Base-by-base conservation (phyloP, 2,113 vertebrate species). In the Nycticorax nycticorax region DNA sequence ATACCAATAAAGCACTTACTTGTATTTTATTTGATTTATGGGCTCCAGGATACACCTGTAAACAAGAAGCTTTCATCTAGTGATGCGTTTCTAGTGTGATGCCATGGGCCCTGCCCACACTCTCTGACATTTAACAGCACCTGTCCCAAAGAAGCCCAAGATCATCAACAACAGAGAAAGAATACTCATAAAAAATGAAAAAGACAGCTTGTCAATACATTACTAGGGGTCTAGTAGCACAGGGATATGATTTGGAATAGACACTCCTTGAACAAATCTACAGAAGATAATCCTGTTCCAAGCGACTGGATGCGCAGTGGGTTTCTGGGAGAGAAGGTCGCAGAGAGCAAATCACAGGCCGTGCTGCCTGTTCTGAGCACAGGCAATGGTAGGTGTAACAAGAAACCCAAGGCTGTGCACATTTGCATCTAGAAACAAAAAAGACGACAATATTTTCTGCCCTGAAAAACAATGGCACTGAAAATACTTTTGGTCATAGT, bases 141-240 rank as follows among this genome's bases (percentile, higher is more conserved):
- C 5, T 7, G 12, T 13, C 12, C 15, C n/a, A 67, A 55, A 74
- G 59, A 69, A 57, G 20, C 8, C 5, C 15, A 81, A 78, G n/a
- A 78, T 59, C 13, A 56, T 41, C 28, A 75, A 26, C 64, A 86
- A 80, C 6, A 63, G 10, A 37, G 43, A 52, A 67, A 59, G 11
- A 83, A 71, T 17, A 68, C 6, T 14, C 8, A n/a, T 41, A 73
- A 91, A n/a, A 35, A 85, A 26, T 8, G 0, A 62, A 86, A 56
- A 76, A 7, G 17, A 74, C 2, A 48, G 14, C 4, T 56, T 75
- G 22, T 18, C 0, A 0, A 53, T 41, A 26, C 15, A 62, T 52
- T 74, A 37, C 30, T 41, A 74, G 10, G 13, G 74, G 28, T 37
- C 10, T 14, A 39, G 15, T 26, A 81, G 37, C 30, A 74, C 17